Conservation (phyloP, 2,797 vertebrate species). For the Trachurus trachurus region DNA sequence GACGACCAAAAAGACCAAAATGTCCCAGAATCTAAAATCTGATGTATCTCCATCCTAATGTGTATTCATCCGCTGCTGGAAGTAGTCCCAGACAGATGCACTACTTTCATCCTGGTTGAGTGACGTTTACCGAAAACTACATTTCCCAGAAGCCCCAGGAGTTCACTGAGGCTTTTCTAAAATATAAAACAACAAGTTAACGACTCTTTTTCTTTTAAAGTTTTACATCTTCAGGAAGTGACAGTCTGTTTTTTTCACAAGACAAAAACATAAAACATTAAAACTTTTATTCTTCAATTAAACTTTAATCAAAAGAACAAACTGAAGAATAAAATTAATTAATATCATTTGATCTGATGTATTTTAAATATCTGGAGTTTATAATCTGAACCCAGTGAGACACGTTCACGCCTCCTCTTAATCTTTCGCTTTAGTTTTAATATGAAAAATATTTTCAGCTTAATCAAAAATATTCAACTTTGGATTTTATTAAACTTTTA, state of each 20-base stretch:
- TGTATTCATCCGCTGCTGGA: background rate
- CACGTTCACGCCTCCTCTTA: background rate
- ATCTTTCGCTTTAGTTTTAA: background rate
- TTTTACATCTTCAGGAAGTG: background rate
- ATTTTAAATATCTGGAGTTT: background rate
- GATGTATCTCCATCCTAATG: background rate
- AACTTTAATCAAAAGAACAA: background rate
- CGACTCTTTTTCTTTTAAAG: background rate
- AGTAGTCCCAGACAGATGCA: background rate
- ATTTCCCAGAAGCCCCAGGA: background rate
- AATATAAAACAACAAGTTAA: background rate
- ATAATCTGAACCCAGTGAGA: background rate
- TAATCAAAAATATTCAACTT: background rate
- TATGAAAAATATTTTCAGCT: background rate
- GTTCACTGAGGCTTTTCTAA: background rate
- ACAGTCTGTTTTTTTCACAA: too few species aligned
- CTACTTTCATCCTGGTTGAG: background rate
- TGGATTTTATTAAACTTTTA: background rate
- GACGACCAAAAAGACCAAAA: background rate
- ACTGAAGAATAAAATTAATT: background rate
- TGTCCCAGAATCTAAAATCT: background rate
- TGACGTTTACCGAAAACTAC: background rate
- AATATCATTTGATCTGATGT: background rate
- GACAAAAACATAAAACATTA: background rate
- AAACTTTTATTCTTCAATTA: background rate